Evolutionary conservation across 1,140 invertebrate species (phyloP).

Genomic region (Caenorhabditis inopinata): DNA sequence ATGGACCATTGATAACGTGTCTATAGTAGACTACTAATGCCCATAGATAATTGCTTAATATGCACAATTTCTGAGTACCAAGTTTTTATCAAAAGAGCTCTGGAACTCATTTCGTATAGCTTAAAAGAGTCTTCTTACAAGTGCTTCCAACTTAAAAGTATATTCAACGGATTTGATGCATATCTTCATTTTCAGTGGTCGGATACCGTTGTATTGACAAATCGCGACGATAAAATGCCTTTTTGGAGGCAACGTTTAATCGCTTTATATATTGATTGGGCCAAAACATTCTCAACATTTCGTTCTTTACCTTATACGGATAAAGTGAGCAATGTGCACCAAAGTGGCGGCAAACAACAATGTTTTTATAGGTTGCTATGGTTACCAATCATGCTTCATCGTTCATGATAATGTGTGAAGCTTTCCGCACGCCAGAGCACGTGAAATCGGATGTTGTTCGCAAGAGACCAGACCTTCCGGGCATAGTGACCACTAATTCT

Average conservation of each 20-base stretch:
- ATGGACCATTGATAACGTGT: too few species aligned
- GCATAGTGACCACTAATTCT: background rate
- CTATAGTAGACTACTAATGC: too few species aligned
- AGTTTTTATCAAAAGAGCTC: too few species aligned
- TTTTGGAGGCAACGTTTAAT: constrained; percentile 64
- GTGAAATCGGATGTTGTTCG: constrained; percentile 41
- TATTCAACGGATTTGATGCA: too few species aligned
- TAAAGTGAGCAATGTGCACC: constrained; percentile 50
- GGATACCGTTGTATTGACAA: constrained; percentile 59
- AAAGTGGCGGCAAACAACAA: background rate
- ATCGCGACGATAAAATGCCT: constrained; percentile 61
- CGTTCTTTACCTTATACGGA: constrained; percentile 63
- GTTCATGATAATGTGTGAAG: constrained; percentile 67
- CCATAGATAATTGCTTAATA: too few species aligned
- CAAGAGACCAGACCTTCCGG: background rate
- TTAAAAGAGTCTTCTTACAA: too few species aligned
- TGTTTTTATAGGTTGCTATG: constrained; percentile 56
- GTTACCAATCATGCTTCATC: constrained; percentile 64
- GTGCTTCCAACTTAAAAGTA: background rate
- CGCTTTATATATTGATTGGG: constrained; percentile 65
- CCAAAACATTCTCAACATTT: constrained; percentile 62
- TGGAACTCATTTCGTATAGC: too few species aligned
- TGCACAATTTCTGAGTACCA: too few species aligned
- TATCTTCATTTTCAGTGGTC: constrained; percentile 56
- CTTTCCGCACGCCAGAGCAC: constrained; percentile 64